Conservation (phyloP, 1,140 invertebrate genomes). For the Trissolcus basalis region DNA sequence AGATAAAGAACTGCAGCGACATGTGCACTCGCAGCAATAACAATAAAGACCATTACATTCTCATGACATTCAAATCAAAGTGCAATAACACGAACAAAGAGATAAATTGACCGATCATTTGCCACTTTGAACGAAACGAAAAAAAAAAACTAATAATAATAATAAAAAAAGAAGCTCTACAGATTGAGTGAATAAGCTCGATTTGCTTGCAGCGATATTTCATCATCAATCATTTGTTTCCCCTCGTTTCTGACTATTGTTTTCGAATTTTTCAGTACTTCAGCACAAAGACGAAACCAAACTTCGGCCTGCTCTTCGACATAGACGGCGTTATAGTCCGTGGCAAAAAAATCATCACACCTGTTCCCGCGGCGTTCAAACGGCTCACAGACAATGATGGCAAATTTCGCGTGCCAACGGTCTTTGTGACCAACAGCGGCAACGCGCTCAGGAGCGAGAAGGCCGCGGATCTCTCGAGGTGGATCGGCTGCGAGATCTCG, state of each 20-base stretch:
- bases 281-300: conserved; percentile 67
- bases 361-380: conserved; percentile 78
- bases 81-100: conserved; percentile 1
- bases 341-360: conserved; percentile 80
- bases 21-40: neutral
- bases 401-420: conserved; percentile 81
- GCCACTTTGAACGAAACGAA: too few species aligned
- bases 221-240: too few species aligned
- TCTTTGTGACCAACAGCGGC: conserved; percentile 84
- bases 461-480: conserved; percentile 80
- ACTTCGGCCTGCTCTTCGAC: conserved; percentile 84
- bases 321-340: conserved; percentile 85
- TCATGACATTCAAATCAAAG: neutral
- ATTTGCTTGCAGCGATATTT: neutral
- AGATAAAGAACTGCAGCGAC: neutral
- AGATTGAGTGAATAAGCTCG: neutral
- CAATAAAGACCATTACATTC: neutral
- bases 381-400: conserved; percentile 78
- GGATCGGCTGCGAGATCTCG: conserved; percentile 79
- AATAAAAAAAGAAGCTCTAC: neutral
- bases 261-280: conserved; percentile 66
- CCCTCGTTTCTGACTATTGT: too few species aligned
- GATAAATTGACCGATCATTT: neutral
- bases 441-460: conserved; percentile 79
- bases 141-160: neutral